Evolutionary conservation across 2,113 vertebrate genomes (phyloP).

Genomic region (Haplochromis vanheusdeni): DNA sequence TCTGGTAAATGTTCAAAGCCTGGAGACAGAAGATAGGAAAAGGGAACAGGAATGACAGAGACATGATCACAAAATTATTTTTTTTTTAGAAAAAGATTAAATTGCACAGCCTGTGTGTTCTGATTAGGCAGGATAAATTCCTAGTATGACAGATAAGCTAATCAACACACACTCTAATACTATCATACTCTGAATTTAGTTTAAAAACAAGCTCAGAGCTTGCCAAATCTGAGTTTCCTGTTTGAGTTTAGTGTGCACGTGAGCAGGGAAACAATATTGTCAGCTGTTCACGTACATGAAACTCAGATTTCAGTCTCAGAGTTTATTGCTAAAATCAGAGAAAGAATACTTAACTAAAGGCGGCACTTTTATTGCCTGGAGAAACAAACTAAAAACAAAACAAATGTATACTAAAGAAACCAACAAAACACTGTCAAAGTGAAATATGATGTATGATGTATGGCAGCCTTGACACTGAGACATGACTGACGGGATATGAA

Average conservation of each 20-base stretch:
- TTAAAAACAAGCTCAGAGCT: background rate
- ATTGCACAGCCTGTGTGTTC: background rate
- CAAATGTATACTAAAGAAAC: background rate
- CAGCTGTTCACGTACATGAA: background rate
- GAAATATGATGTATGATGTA: background rate
- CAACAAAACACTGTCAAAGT: background rate
- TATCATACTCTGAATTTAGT: background rate
- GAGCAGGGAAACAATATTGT: background rate
- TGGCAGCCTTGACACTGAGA: background rate
- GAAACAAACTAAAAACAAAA: background rate
- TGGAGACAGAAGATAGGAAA: background rate
- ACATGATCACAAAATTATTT: background rate
- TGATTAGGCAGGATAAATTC: background rate
- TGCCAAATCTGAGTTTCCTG: background rate
- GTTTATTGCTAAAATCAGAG: background rate
- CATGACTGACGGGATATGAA: fast-evolving
- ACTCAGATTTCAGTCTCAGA: background rate
- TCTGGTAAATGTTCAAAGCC: no score
- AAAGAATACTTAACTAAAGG: background rate
- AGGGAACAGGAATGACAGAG: background rate
- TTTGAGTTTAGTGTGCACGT: background rate
- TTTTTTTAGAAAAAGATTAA: background rate
- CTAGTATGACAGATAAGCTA: background rate
- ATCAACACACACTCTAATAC: background rate
- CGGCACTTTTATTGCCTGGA: fast-evolving